Base-by-base conservation (phyloP, 2,888 invertebrate genomes). In the Maniola hyperantus region DNA sequence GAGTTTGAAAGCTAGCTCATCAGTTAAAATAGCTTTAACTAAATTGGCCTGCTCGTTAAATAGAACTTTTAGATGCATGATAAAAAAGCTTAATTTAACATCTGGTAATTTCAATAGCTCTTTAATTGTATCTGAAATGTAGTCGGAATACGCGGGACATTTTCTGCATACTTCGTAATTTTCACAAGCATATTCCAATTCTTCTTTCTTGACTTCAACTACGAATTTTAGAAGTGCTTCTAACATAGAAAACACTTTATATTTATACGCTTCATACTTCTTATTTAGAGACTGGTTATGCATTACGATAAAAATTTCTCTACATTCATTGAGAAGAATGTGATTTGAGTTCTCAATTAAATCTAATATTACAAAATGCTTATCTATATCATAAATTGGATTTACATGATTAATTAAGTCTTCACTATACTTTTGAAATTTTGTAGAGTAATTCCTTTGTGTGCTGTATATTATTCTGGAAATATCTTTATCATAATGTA, bases 141-240 rank as follows among this genome's bases (percentile, higher is more conserved):
- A 76, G 67, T 83, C 84, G 2, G 76, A 77, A 44, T 79, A 80
- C 2, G 77, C 77, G 6, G 84, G 83, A 39, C 74, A 81, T 1
- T 72, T 60, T 67, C 78, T 77, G 63, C 85, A 87, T 44, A 83
- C 67, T 0, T 72, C 11, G 1, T 76, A 69, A 10, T 55, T 68
- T 0, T 65, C 5, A 67, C 84, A 85, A 13, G 82, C 55, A 51
- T 76, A 73, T 63, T 68, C 57, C 11, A 83, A 64, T 53, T 78
- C 77, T n/a, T 77, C 65, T 66, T 64, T 77, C 68, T 76, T 82
- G 6, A 76, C 65, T 4, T 71, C 64, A 1, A 73, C 44, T 42
- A 65, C 74, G 5, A 73, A 55, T 33, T 69, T 69, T 20, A 61
- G n/a, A 51, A 70, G 65, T 10, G 63, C 51, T 34, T 68, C 54